A percentile compares a stretch with the other conserved stretches of the same genome.
Conservation (phyloP, 2,797 vertebrate genomes). For the Crax fasciolata region DNA sequence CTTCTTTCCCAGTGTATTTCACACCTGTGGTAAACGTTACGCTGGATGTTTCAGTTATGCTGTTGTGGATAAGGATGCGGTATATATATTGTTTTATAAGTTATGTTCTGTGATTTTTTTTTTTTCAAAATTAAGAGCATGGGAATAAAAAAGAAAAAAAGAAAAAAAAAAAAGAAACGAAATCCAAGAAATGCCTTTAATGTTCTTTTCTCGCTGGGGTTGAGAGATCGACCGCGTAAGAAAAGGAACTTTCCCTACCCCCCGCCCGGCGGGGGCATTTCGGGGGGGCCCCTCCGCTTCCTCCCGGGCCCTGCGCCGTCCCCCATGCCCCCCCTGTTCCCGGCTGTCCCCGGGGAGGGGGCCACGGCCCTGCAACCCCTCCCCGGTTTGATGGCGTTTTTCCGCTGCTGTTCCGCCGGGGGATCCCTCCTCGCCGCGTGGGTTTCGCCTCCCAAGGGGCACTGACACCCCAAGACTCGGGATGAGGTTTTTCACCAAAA, state of each 20-base stretch:
- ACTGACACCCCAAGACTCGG: background rate
- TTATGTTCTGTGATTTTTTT: constrained; percentile 80
- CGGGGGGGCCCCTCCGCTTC: background rate
- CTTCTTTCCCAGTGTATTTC: constrained; percentile 81
- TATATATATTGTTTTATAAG: constrained; percentile 83
- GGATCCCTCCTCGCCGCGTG: background rate
- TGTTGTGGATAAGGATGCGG: constrained; percentile 81
- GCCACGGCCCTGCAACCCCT: background rate
- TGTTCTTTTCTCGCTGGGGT: constrained; percentile 69
- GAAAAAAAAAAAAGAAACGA: constrained; percentile 54
- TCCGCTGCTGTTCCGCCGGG: background rate
- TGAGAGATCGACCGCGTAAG: background rate
- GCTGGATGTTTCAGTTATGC: constrained; percentile 81
- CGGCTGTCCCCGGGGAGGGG: background rate
- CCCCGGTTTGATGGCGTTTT: background rate
- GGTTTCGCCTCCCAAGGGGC: background rate
- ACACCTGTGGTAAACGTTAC: constrained; percentile 80
- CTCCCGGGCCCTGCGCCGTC: background rate
- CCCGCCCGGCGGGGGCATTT: background rate
- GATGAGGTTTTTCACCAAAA: rapidly evolving
- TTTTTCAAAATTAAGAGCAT: constrained; percentile 76
- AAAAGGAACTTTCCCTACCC: background rate
- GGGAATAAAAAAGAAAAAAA: constrained; percentile 73
- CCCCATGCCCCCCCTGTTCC: background rate
- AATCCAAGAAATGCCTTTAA: constrained; percentile 71